Percentiles rank a stretch among this genome's conserved stretches.
Evolutionary conservation across 2,888 invertebrate species (phyloP).

Genomic region (Hydrotaea diabolus): DNA sequence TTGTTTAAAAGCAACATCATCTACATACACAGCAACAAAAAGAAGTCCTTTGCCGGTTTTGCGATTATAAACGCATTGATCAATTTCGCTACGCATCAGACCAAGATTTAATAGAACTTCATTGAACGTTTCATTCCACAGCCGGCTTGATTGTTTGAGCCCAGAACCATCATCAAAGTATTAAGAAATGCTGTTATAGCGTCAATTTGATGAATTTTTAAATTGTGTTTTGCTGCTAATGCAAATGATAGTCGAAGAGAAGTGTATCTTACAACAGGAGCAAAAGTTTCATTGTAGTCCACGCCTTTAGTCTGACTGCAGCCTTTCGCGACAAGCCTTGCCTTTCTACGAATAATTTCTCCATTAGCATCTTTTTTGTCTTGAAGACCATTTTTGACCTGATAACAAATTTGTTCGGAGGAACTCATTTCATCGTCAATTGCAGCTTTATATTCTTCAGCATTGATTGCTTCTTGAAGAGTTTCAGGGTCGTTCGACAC

Average conservation of each 20-base stretch:
- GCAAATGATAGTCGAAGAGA: slow-evolving; percentile 42
- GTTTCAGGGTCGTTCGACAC: too few species aligned
- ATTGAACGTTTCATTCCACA: too few species aligned
- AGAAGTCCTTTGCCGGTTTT: too few species aligned
- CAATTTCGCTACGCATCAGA: too few species aligned
- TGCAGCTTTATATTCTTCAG: too few species aligned
- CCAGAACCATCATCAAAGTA: slow-evolving; percentile 63
- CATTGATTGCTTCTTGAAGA: too few species aligned
- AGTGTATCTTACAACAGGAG: slow-evolving; percentile 36
- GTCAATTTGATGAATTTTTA: slow-evolving; percentile 24
- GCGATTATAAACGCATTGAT: too few species aligned
- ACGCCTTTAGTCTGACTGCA: slow-evolving; percentile 19
- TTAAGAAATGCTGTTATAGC: slow-evolving; percentile 43
- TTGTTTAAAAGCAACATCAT: too few species aligned
- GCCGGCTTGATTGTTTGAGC: slow-evolving; percentile 45
- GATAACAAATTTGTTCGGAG: too few species aligned
- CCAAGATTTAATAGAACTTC: too few species aligned
- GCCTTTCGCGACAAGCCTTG: slow-evolving; percentile 3
- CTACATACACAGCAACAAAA: too few species aligned
- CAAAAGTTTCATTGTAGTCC: slow-evolving; percentile 39
- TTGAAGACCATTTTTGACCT: slow-evolving; percentile 36
- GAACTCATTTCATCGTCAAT: too few species aligned
- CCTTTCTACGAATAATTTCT: neutral
- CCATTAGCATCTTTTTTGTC: neutral
- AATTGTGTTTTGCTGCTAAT: slow-evolving; percentile 23